Evolutionary conservation across 2,888 invertebrate species (phyloP), one percentile per base, ranked within the genome.

Genomic region (Micoletzkya japonica): DNA sequence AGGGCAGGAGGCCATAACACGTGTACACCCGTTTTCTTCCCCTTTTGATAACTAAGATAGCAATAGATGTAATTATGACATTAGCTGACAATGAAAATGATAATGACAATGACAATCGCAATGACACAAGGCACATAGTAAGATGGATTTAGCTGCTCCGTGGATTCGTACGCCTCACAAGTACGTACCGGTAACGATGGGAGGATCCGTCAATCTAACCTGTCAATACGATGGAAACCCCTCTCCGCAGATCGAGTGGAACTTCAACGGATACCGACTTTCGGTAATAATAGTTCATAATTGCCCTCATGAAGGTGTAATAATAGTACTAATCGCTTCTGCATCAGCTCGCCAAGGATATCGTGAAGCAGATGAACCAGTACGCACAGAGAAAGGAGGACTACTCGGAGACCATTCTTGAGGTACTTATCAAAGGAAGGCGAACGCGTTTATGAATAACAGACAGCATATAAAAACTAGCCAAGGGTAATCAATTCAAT

Each of bases 151-250:
- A 82, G 82, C 76, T 34, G 73, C 71, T n/a, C 82, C 82, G 58
- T 77, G 76, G 77, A 75, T 79, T 4, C 75, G 75, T 63, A 76
- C 76, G 36, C 76, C 78, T 39, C 70, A 74, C 34, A 63, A 73
- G 26, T 81, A 80, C 73, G 73, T 78, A 50, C 77, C 81, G 1
- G 80, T 77, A 1, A 70, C 59, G 44, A 73, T 76, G 60, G 73
- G 74, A 52, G 73, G 72, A 26, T 66, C 74, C 32, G 75, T 76
- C 17, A 76, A 78, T 36, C 61, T 82, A 58, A 76, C 76, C 36
- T 82, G 82, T 72, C 71, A 74, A n/a, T 82, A 81, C 72, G 77
- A 78, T 59, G 82, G 82, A 36, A 73, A 74, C 50, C 82, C 82
- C 39, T 73, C 73, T 58, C 82, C 82, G 7, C 74, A 74, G 70